Evolutionary conservation across 2,888 invertebrate species (phyloP).

Genomic region (Lasioglossum figueresi): DNA sequence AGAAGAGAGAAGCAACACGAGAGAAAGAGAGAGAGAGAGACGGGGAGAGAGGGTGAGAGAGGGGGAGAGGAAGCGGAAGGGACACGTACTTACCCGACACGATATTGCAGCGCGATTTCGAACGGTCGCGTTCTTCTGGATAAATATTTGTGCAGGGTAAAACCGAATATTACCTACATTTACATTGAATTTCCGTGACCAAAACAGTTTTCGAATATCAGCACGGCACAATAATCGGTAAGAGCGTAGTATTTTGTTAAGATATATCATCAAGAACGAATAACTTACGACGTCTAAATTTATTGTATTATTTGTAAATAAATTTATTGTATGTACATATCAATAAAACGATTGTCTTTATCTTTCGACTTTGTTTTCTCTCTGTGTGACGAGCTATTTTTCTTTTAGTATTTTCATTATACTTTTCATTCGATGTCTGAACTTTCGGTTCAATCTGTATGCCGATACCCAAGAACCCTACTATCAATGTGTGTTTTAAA

Average conservation of each 20-base stretch:
- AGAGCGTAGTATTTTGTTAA: constrained; percentile 80
- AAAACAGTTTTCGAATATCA: constrained; percentile 76
- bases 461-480: too few relatives aligned
- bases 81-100: constrained; percentile 42
- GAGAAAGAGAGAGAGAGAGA: background rate
- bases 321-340: constrained; percentile 83
- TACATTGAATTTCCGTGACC: constrained; percentile 77
- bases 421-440: background rate
- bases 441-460: background rate
- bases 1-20: constrained; percentile 16
- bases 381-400: background rate
- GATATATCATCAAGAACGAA: constrained; percentile 71
- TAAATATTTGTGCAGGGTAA: constrained; percentile 76
- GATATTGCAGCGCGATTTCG: constrained; percentile 46
- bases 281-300: constrained; percentile 72
- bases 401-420: background rate
- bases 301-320: constrained; percentile 81
- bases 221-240: constrained; percentile 77
- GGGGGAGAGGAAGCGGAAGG: background rate
- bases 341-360: constrained; percentile 81
- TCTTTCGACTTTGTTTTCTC: constrained; percentile 19
- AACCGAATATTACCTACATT: constrained; percentile 70
- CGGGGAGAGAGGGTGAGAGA: background rate
- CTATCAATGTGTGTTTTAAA: background rate
- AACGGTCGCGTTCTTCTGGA: constrained; percentile 61